These are phyloP conservation scores for Pantherophis vulpinus DNA, from an alignment of 2,797 vertebrate genomes.

Conservation along the genomic window DNA sequence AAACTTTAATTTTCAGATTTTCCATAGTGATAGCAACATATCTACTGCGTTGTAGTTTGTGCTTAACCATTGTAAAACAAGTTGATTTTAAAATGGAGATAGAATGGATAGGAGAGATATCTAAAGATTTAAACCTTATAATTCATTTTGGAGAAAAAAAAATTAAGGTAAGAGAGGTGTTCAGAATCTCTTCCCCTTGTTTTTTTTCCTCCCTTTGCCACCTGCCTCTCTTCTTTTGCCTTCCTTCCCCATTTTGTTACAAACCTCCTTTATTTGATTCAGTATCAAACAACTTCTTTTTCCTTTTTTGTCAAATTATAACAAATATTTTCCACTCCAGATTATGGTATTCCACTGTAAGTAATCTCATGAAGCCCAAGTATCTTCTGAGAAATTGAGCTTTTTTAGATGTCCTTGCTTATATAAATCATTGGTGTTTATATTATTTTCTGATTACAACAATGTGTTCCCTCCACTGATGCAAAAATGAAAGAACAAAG, in stretches of 20 bases:
- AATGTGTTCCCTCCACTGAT: neutral
- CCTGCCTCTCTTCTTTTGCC: neutral
- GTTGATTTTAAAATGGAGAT: neutral
- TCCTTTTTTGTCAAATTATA: neutral
- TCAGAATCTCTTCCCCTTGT: neutral
- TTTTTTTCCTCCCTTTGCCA: neutral
- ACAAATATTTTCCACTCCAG: neutral
- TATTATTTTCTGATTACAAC: neutral
- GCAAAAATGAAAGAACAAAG: neutral
- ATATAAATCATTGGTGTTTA: neutral
- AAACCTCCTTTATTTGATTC: neutral
- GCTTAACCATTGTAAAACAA: neutral
- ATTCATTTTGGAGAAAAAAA: neutral
- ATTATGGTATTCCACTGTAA: neutral
- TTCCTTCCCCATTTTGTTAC: neutral
- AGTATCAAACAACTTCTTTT: neutral
- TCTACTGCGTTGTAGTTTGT: neutral
- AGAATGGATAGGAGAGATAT: neutral
- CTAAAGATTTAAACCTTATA: neutral
- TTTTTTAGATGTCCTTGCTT: neutral
- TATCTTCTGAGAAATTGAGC: neutral
- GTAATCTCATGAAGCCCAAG: neutral
- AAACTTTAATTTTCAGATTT: neutral
- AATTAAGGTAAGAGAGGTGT: neutral
- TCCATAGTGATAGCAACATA: neutral